Conservation (phyloP, 1,140 invertebrate genomes). For the Aleiodes sp. region DNA sequence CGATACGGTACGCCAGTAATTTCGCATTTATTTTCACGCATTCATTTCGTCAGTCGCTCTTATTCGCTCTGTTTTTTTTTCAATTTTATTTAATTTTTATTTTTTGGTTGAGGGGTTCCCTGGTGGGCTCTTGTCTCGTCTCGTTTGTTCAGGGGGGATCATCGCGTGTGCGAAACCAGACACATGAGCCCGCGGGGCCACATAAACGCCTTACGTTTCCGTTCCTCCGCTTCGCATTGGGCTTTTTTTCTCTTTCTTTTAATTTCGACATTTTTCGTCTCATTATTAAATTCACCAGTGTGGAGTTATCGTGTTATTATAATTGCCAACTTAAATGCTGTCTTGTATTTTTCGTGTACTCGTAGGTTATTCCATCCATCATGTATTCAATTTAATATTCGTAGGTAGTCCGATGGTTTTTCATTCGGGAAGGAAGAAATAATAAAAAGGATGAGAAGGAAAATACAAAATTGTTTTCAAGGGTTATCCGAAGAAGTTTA, state of each 20-base stretch:
- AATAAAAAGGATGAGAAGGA: not conserved
- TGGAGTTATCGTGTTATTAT: not conserved
- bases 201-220: conserved; percentile 4
- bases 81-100: not conserved
- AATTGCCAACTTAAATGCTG: conserved; percentile 9
- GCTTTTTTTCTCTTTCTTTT: not conserved
- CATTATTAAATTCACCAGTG: not conserved
- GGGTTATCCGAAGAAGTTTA: no score
- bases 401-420: not conserved
- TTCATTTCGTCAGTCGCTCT: conserved; percentile 19
- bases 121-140: not conserved
- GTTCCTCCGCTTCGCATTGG: not conserved
- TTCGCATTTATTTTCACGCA: conserved; percentile 30
- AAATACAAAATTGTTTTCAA: no score
- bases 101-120: conserved; percentile 11
- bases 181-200: not conserved
- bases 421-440: no score
- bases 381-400: not conserved
- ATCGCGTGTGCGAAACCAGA: conserved; percentile 11
- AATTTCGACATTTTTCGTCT: conserved; percentile 10
- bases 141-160: not conserved
- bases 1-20: conserved; percentile 29
- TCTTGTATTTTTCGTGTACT: not conserved
- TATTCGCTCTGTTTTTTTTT: conserved; percentile 14
- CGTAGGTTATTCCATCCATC: not conserved